Evolutionary conservation across 1,140 invertebrate species (phyloP), one percentile per base, ranked within the genome.

Genomic region (Galleria mellonella): DNA sequence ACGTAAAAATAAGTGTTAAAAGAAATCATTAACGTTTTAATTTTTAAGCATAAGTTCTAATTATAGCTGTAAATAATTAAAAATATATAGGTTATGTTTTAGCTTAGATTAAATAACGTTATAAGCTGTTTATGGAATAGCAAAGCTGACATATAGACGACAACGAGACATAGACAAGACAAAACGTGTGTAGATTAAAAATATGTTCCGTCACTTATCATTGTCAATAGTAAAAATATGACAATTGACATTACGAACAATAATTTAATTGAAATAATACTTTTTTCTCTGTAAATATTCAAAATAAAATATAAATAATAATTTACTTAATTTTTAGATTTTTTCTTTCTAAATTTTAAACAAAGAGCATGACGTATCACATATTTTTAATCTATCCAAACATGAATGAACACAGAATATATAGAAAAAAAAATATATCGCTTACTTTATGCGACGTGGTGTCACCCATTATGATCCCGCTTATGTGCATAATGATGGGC

Each of bases 361-460:
- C 30, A n/a, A 9, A 3, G 30, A 14, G 10, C 8, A 38, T 9
- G 36, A 23, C n/a, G n/a, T n/a, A n/a, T 23, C 2, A 23, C 6
- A 23, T 23, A 23, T 23, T 23, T 23, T 23, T 23, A 23, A 23
- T 23, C 17, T 23, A 6, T 23, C 28, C 6, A 30, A 12, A 40
- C 38, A 43, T 32, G 32, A 14, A 51, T 33, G 15, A 35, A 41
- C 29, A 23, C 29, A 23, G 4, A 10, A 40, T 32, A 55, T 27
- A 47, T 1, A 31, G 9, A 46, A 38, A 44, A 51, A 54, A 48
- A 52, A 58, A 62, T 58, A 51, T 33, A 50, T 51, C 17, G 55
- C 60, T 62, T 57, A 57, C 55, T 57, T 51, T 50, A 44, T 38
- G 32, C 48, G 47, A 32, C 11, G 11, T 36, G 37, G 49, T 48